Evolutionary conservation across 2,113 vertebrate genomes (phyloP), one percentile per base, ranked within the genome.

Genomic region (Cisticola juncidis): DNA sequence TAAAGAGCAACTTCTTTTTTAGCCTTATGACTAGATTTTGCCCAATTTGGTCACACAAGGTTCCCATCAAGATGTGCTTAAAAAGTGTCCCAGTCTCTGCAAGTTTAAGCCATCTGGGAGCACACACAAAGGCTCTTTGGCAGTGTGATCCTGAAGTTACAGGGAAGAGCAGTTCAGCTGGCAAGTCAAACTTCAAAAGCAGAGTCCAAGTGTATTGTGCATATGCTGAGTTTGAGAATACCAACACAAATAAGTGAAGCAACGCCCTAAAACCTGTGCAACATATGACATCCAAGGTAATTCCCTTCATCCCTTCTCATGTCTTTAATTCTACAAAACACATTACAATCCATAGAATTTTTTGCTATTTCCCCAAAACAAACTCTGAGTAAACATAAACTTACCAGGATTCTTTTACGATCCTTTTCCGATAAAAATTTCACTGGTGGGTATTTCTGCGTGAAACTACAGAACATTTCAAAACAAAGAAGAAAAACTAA

Each of bases 401-500:
- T 98, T 98, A 99, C 99, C 99, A 99, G 96, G 97, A 99, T 99
- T 97, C 99, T 98, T 97, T 99, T 99, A 70, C 99, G 98, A 95
- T 99, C 99, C 96, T 99, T 99, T 97, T 99, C 99, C 14, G 99
- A 99, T 61, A 99, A 98, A 98, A 99, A 99, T 97, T 99, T 99
- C 91, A 99, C 99, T 1, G 99, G 99, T 19, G 99, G 99, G 62
- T 99, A 99, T 97, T 99, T 99, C 98, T 99, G 99, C 66, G 98
- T 99, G 95, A 99, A 98, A 97, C 99, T 99, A 97, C 15, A 87
- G 54, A 97, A 96, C 8, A 97, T 57, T 86, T 73, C 44, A 95
- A 97, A 94, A 94, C 56, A 91, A 94, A 85, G 40, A 91, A 88
- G 51, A 94, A 70, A 94, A 86, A 66, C 2, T 5, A 57, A 1